phyloP scores from a whole-genome alignment of 2,113 vertebrate genomes.

The Candoia aspera region DNA sequence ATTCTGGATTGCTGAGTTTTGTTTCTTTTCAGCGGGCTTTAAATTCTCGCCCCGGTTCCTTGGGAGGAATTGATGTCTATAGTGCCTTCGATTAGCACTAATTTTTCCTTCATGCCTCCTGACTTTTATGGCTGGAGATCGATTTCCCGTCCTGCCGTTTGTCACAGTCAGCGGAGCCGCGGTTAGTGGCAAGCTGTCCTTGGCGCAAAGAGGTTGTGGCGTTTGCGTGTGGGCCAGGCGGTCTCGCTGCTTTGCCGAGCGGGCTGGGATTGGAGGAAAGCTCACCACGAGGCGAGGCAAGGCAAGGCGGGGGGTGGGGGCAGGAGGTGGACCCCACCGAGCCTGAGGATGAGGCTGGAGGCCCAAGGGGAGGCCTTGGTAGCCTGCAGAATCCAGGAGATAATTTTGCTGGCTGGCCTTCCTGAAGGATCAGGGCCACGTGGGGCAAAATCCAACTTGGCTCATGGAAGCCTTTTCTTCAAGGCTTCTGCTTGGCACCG shows the following conservation, averaged over 20 bases:
- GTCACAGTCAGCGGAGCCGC: conserved; percentile 59
- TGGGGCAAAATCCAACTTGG: no score
- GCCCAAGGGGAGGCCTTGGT: no score
- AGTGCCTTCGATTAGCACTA: conserved; percentile 73
- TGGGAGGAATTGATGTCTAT: conserved; percentile 74
- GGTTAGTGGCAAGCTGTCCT: neutral
- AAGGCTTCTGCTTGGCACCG: no score
- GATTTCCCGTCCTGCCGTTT: conserved; percentile 65
- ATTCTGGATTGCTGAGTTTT: conserved; percentile 70
- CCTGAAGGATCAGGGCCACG: no score
- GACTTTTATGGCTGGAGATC: conserved; percentile 71
- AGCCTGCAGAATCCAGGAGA: no score
- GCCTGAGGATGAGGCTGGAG: neutral
- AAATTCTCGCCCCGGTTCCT: conserved; percentile 67
- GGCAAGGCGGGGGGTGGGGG: neutral
- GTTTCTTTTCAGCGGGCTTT: conserved; percentile 72
- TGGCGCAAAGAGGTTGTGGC: neutral
- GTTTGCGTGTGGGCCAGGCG: neutral
- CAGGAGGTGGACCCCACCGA: neutral
- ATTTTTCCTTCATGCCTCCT: conserved; percentile 73
- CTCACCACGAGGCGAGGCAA: neutral
- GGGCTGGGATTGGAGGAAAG: no score
- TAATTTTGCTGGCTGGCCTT: no score
- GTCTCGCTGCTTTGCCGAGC: no score
- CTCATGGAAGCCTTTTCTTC: no score